Evolutionary conservation across 2,113 vertebrate genomes (phyloP).

Genomic region (Miniopterus natalensis): DNA sequence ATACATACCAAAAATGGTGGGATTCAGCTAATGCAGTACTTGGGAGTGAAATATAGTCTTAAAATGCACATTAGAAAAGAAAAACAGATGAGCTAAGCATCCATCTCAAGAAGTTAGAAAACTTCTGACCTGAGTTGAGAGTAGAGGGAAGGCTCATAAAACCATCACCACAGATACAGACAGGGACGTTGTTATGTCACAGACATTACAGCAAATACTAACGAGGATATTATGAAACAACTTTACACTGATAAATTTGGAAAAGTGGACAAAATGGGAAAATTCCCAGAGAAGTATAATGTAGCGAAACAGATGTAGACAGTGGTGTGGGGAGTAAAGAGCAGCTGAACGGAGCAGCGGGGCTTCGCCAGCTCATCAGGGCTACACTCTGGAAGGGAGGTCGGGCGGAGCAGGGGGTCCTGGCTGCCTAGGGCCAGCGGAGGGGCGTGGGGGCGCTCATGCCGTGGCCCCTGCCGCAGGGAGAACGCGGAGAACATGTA

Average conservation of each 20-base stretch:
- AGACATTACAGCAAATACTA: background rate
- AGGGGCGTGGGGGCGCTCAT: background rate
- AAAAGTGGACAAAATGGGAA: background rate
- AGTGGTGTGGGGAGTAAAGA: background rate
- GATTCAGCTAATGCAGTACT: background rate
- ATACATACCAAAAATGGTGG: background rate
- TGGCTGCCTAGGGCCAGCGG: rapidly evolving
- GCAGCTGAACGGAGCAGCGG: background rate
- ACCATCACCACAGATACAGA: background rate
- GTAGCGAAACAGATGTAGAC: background rate
- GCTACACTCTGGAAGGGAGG: too few relatives aligned
- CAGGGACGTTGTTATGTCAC: background rate
- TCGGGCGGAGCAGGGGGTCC: too few relatives aligned
- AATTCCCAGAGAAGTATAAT: background rate
- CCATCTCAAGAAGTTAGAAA: background rate
- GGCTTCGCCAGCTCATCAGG: background rate
- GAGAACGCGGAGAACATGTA: slow-evolving; percentile 98
- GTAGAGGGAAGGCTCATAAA: background rate
- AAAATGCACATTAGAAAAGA: background rate
- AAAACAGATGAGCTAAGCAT: background rate
- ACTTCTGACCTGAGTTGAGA: background rate
- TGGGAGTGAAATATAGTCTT: background rate
- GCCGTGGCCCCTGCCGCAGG: slow-evolving; percentile 77
- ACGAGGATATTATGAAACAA: background rate
- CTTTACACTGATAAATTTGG: background rate